Evolutionary conservation across 2,113 vertebrate genomes (phyloP).

Genomic region (Apistogramma diplotaenia): DNA sequence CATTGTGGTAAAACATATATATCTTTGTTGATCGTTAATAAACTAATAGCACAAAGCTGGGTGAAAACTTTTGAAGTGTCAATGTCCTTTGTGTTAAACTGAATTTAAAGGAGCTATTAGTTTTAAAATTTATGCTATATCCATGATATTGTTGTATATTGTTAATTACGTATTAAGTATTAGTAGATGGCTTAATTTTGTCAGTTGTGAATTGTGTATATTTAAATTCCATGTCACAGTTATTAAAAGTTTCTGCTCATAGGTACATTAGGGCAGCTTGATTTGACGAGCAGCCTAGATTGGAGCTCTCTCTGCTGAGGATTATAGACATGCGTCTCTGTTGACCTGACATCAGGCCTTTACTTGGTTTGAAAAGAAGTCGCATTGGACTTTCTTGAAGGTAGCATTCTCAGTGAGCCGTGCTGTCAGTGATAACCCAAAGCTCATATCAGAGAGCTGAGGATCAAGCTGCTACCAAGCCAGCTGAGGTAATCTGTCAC

Average conservation of each 20-base stretch:
- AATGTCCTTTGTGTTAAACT: neutral
- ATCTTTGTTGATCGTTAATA: neutral
- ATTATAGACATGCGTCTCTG: neutral
- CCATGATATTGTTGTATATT: neutral
- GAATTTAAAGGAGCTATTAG: neutral
- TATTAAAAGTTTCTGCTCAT: neutral
- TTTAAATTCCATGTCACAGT: neutral
- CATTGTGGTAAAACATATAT: neutral
- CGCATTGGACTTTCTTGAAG: slow-evolving; percentile 10
- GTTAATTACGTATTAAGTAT: neutral
- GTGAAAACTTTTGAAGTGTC: neutral
- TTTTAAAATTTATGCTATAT: neutral
- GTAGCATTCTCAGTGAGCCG: slow-evolving; percentile 30
- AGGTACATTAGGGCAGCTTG: neutral
- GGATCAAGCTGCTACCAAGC: slow-evolving; percentile 54
- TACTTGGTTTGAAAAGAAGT: slow-evolving; percentile 14
- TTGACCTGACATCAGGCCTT: slow-evolving; percentile 19
- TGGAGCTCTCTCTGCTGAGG: neutral
- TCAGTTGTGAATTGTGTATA: neutral
- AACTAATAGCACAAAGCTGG: neutral
- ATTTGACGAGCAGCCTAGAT: no score
- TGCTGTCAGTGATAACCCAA: slow-evolving; percentile 39
- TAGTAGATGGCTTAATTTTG: neutral
- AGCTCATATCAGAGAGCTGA: slow-evolving; percentile 53
- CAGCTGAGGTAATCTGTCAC: slow-evolving; percentile 51